phyloP scores from a whole-genome alignment of 2,797 vertebrate genomes.

The Emys orbicularis region DNA sequence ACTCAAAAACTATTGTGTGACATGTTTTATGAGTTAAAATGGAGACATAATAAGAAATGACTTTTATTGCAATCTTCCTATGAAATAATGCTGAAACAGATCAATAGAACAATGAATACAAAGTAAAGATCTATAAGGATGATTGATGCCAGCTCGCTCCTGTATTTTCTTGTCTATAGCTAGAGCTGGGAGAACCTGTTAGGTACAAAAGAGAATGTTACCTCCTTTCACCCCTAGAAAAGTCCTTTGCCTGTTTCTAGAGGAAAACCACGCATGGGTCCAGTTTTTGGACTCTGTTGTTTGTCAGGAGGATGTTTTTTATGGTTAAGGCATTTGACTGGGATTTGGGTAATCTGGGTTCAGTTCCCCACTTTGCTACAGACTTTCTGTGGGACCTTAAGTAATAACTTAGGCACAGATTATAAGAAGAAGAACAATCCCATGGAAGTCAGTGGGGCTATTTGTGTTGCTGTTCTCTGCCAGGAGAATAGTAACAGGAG shows the following conservation, averaged over 20 bases:
- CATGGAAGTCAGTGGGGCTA: background rate
- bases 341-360: background rate
- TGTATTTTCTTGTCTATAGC: constrained; percentile 25
- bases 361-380: background rate
- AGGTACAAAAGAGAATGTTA: constrained; percentile 34
- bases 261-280: background rate
- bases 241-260: background rate
- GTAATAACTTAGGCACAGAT: background rate
- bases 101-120: constrained; percentile 67
- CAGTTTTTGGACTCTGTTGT: background rate
- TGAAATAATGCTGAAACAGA: constrained; percentile 52
- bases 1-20: constrained; percentile 34
- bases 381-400: background rate
- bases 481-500: background rate
- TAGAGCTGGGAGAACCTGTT: background rate
- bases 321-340: background rate
- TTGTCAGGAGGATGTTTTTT: background rate
- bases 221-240: background rate
- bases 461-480: background rate
- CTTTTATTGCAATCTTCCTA: constrained; percentile 43
- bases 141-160: constrained; percentile 55
- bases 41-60: constrained; percentile 59
- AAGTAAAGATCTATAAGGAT: constrained; percentile 42
- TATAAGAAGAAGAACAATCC: background rate
- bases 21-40: constrained; percentile 54